phyloP scores from a whole-genome alignment of 2,888 invertebrate genomes.

The Campoplex capitator region DNA sequence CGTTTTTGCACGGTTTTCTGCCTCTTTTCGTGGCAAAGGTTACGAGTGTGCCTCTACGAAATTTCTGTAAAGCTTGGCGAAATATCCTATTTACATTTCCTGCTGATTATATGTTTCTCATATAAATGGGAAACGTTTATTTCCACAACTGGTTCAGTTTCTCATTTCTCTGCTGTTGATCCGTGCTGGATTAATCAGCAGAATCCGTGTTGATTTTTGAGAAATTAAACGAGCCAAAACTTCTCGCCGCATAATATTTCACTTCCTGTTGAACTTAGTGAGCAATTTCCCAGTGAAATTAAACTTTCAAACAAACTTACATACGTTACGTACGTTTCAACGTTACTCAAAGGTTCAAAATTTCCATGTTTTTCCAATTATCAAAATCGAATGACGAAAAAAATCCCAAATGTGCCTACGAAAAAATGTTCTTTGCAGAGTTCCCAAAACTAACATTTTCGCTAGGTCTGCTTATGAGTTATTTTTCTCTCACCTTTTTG shows the following conservation, averaged over 20 bases:
- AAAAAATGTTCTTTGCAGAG: background rate
- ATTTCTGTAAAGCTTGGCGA: background rate
- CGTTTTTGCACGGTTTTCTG: background rate
- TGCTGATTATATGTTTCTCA: background rate
- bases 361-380: too few species aligned
- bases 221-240: background rate
- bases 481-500: constrained; percentile 85
- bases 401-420: background rate
- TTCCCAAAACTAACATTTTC: background rate
- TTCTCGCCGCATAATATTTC: too few species aligned
- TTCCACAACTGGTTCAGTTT: background rate
- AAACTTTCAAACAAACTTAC: too few species aligned
- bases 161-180: background rate
- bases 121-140: background rate
- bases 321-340: too few species aligned
- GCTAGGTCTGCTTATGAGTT: background rate
- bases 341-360: too few species aligned
- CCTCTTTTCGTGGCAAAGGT: background rate
- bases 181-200: background rate
- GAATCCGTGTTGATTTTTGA: background rate
- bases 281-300: too few species aligned
- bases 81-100: background rate
- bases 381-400: background rate
- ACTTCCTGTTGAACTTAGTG: too few species aligned
- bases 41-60: background rate